Base-by-base conservation (phyloP, 2,888 invertebrate genomes). In the Metopia argyrocephala region DNA sequence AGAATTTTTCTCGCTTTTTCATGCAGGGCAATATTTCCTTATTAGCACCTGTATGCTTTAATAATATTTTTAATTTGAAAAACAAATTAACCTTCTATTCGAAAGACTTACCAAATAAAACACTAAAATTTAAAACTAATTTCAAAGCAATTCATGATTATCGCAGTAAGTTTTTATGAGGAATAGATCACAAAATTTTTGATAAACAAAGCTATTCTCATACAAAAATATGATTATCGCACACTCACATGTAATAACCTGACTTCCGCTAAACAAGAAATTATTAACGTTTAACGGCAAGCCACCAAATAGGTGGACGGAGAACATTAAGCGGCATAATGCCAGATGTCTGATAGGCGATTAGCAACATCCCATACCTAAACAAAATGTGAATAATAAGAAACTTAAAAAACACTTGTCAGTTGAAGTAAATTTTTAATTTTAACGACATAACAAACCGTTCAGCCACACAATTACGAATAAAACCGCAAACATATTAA, bases 201-300 rank as follows among this genome's bases (percentile, higher is more conserved):
- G 38, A 38, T 28, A 64, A 15, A 57, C 45, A 2, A 3, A 54
- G 56, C 27, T 5, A 50, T 28, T 28, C 12, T 69, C 27, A 28
- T 38, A 69, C 23, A 6, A 57, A 54, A 65, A 69, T 54, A 68
- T 61, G 69, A 74, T 78, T 78, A 81, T 70, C 74, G 48, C 9
- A n/a, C 15, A 45, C 6, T 48, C 20, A 48, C 38, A 38, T 50
- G 48, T 59, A 59, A 74, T 79, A 79, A 69, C 70, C 74, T 82
- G 78, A 88, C 87, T 88, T 88, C 87, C 89, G 89, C 87, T 87
- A 82, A 86, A 84, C 84, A 68, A 76, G 52, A 21, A 66, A 73
- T 54, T 74, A 70, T 59, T 46, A 74, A 54, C 59, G 59, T 59
- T 59, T 31, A 46, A 54, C 23, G 7, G 45, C 50, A 45, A 45